phyloP scores from a whole-genome alignment of 30 jellyfish, hydroid and myxozoan genomes.

The Hydractinia symbiolongicarpus region DNA sequence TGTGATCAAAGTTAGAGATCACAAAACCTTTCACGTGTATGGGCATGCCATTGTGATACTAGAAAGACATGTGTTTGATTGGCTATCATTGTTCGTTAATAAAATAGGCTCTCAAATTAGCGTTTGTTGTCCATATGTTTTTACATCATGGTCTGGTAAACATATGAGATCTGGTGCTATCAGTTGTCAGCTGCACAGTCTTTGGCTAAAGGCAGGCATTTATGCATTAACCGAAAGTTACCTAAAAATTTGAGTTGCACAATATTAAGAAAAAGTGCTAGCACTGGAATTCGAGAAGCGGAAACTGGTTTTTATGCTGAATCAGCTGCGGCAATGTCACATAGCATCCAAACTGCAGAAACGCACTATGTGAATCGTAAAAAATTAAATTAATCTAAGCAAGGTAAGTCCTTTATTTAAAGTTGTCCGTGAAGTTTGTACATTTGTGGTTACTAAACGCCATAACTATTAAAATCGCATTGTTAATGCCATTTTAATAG shows the following conservation, averaged over 20 bases:
- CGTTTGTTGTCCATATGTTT: not conserved
- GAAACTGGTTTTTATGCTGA: not conserved
- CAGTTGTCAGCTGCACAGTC: not conserved
- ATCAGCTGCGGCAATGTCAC: slow-evolving; percentile 3
- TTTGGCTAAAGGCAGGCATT: slow-evolving; percentile 16
- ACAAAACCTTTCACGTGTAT: slow-evolving; percentile 16
- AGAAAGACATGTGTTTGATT: not conserved
- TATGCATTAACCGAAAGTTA: not conserved
- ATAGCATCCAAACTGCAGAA: slow-evolving; percentile 1
- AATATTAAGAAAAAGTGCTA: slow-evolving; percentile 2
- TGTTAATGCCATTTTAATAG: too few species aligned
- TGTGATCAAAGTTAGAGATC: slow-evolving; percentile 7
- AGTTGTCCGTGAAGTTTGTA: not conserved
- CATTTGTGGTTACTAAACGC: slow-evolving; percentile 1
- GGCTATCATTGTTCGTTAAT: slow-evolving; percentile 6
- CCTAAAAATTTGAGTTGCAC: not conserved
- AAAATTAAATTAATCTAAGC: not conserved
- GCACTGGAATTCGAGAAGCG: slow-evolving; percentile 6
- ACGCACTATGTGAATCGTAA: not conserved
- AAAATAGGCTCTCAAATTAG: slow-evolving; percentile 15
- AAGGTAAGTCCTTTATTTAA: not conserved
- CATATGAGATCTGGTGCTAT: not conserved
- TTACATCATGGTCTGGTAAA: not conserved
- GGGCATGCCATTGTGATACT: slow-evolving; percentile 14
- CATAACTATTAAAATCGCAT: too few species aligned